phyloP scores from a whole-genome alignment of 37 sponge, comb jelly and placozoan species.

The Cliona cf. orientalis region DNA sequence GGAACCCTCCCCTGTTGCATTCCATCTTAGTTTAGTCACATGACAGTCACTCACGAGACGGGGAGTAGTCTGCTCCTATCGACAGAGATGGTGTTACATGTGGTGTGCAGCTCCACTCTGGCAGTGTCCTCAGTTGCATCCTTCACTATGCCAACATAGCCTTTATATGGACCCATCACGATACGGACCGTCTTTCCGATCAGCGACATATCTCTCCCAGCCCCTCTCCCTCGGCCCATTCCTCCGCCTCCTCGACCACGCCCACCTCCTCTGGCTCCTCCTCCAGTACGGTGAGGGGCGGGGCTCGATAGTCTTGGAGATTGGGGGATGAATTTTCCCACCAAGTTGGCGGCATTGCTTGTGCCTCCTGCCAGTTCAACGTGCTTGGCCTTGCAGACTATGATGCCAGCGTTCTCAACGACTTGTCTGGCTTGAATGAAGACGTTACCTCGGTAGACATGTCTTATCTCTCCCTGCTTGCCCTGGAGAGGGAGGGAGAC shows the following conservation, averaged over 20 bases:
- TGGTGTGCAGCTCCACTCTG: conserved; percentile 93
- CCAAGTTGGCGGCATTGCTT: conserved; percentile 16
- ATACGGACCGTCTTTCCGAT: conserved; percentile 95
- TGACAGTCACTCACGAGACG: conserved; percentile 63
- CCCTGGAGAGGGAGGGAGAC: conserved; percentile 35
- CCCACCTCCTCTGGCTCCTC: conserved; percentile 13
- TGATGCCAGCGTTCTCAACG: conserved; percentile 93
- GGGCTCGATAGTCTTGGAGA: conserved; percentile 77
- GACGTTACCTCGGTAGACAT: conserved; percentile 86
- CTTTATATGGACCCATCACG: conserved; percentile 91
- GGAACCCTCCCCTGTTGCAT: no score
- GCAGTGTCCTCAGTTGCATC: conserved; percentile 96
- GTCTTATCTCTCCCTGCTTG: conserved; percentile 91
- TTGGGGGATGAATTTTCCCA: conserved; percentile 34
- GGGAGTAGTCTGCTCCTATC: conserved; percentile 55
- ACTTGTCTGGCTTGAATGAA: conserved; percentile 78
- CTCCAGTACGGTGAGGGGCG: conserved; percentile 55
- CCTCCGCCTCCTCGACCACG: conserved; percentile 74
- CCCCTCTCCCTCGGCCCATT: conserved; percentile 58
- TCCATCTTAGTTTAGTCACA: no score
- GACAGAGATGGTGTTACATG: conserved; percentile 92
- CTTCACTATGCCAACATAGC: conserved; percentile 97
- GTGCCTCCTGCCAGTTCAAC: conserved; percentile 89
- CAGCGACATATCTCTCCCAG: conserved; percentile 72
- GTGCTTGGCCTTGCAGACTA: conserved; percentile 83